A percentile compares a stretch with the other conserved stretches of the same genome.
phyloP scores from a whole-genome alignment of 2,113 vertebrate species.

The Spizaetus ornatus region DNA sequence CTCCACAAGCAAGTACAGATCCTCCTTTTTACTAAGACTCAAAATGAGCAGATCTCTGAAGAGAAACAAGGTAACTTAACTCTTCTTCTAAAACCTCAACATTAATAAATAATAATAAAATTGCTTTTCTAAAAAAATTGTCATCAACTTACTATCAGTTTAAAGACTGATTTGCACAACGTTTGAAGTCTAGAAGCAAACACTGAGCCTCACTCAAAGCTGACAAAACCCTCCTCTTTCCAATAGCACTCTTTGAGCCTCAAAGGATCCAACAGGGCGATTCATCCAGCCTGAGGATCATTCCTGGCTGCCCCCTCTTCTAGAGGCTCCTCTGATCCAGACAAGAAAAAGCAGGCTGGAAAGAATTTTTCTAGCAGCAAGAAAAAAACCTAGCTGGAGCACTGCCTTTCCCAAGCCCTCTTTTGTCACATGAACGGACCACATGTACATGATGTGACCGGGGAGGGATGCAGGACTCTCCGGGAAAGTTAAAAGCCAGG shows the following conservation, averaged over 20 bases:
- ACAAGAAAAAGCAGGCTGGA: constrained; percentile 12
- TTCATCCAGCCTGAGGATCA: constrained; percentile 3
- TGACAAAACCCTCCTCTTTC: neutral
- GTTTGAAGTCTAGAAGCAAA: neutral
- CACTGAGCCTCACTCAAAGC: neutral
- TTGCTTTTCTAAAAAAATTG: neutral
- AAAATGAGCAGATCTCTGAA: neutral
- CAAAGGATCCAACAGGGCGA: neutral
- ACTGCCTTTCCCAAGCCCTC: neutral
- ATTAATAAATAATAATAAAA: neutral
- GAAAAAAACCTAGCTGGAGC: neutral
- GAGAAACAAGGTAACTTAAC: neutral
- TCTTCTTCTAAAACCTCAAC: neutral
- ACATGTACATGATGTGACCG: neutral
- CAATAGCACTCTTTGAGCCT: neutral
- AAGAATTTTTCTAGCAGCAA: constrained; percentile 26
- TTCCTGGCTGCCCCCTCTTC: neutral
- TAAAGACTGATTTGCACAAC: neutral
- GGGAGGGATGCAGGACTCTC: neutral
- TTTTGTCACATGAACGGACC: neutral
- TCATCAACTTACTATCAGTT: neutral
- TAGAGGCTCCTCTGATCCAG: neutral
- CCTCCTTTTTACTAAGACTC: neutral
- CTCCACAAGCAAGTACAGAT: neutral
- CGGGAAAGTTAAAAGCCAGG: neutral